A percentile compares a stretch with the other conserved stretches of the same genome.
Evolutionary conservation across 2,888 invertebrate genomes (phyloP).

Genomic region (Branchinecta sandiegonensis): DNA sequence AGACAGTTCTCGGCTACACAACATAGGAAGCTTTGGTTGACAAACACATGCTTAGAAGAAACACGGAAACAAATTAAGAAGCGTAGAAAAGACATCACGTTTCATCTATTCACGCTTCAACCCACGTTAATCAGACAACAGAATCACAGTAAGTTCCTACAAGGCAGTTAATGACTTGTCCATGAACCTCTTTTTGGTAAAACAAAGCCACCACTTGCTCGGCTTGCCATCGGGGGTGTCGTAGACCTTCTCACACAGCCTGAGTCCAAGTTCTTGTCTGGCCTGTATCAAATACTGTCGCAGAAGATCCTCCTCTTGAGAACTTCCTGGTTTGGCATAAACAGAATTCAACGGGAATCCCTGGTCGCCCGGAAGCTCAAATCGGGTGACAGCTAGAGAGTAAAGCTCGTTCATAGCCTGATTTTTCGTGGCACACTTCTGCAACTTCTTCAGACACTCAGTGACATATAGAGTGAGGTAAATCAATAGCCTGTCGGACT

Average conservation of each 20-base stretch:
- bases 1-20: too few species aligned
- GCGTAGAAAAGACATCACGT: too few species aligned
- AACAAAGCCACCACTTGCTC: constrained; percentile 99
- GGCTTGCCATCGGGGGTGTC: constrained; percentile 80
- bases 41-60: too few species aligned
- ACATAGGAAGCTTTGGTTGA: too few species aligned
- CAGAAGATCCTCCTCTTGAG: constrained; percentile 77
- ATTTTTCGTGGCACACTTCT: constrained; percentile 73
- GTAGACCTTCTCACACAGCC: constrained; percentile 85
- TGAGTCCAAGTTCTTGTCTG: constrained; percentile 80
- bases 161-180: constrained; percentile 79
- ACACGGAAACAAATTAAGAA: too few species aligned
- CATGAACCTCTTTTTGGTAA: constrained; percentile 99
- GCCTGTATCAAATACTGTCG: constrained; percentile 84
- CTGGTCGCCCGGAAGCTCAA: constrained; percentile 89
- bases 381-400: constrained; percentile 79
- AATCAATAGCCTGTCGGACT: constrained; percentile 88
- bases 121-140: too few species aligned
- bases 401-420: constrained; percentile 93
- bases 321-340: constrained; percentile 66
- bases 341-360: constrained; percentile 91
- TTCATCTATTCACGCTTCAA: too few species aligned
- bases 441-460: constrained; percentile 87
- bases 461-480: constrained; percentile 72
- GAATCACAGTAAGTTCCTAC: background rate